Conservation (phyloP, 1,140 invertebrate species). For the Sweltsa coloradensis region DNA sequence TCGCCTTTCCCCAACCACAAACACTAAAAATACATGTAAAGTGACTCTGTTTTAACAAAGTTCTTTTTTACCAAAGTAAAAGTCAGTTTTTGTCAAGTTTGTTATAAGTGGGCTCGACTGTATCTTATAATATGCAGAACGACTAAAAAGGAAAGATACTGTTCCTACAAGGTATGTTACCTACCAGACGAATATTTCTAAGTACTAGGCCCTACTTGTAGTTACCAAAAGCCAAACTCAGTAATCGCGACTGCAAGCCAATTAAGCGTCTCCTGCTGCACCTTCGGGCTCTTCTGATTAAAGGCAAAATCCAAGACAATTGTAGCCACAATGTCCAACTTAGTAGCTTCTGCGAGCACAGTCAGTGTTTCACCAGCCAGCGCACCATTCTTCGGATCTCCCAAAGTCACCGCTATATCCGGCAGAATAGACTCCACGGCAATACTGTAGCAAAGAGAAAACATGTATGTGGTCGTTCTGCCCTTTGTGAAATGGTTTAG, state of each 20-base stretch:
- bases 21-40: too few species aligned
- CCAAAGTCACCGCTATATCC: constrained; percentile 75
- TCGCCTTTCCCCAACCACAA: too few species aligned
- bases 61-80: too few species aligned
- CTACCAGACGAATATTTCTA: constrained; percentile 10
- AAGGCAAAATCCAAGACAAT: constrained; percentile 63
- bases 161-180: background rate
- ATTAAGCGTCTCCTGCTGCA: constrained; percentile 68
- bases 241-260: constrained; percentile 67
- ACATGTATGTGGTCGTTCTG: background rate
- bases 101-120: too few species aligned
- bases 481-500: background rate
- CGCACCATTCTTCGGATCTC: constrained; percentile 66
- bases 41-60: too few species aligned
- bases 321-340: constrained; percentile 58
- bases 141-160: constrained; percentile 8
- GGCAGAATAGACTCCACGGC: constrained; percentile 62
- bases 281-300: constrained; percentile 82
- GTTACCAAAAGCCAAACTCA: constrained; percentile 73
- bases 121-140: constrained; percentile 2
- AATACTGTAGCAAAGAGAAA: constrained; percentile 33
- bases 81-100: too few species aligned
- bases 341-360: constrained; percentile 61
- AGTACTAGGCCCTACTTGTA: too few species aligned
- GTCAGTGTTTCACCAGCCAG: constrained; percentile 58